phyloP scores from a whole-genome alignment of 2,797 vertebrate species.

The Halcyon chelicuti region DNA sequence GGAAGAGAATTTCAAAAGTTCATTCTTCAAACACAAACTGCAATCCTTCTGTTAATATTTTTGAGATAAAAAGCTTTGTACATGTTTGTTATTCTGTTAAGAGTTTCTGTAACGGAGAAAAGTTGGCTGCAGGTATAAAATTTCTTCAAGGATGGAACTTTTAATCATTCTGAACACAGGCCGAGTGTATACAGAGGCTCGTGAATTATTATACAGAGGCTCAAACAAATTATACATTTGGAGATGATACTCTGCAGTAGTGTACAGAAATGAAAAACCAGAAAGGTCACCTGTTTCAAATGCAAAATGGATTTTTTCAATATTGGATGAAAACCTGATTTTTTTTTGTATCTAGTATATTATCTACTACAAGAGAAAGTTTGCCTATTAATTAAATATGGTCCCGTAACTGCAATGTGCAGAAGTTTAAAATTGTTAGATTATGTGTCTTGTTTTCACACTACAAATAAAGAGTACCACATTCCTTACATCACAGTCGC shows the following conservation, averaged over 20 bases:
- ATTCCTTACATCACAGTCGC: not conserved
- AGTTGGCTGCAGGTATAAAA: not conserved
- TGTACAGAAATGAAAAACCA: not conserved
- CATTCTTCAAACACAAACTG: not conserved
- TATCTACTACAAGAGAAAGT: not conserved
- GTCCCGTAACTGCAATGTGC: not conserved
- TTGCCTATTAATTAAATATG: not conserved
- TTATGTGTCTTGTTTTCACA: not conserved
- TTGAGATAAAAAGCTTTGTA: not conserved
- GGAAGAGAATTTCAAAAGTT: not conserved
- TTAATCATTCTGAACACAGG: not conserved
- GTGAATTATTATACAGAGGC: not conserved
- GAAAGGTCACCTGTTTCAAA: accelerated
- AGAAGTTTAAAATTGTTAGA: not conserved
- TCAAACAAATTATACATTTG: not conserved
- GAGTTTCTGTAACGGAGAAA: not conserved
- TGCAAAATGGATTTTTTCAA: not conserved
- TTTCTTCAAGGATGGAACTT: not conserved
- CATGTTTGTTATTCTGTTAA: not conserved
- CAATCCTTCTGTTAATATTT: not conserved
- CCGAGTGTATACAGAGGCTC: not conserved
- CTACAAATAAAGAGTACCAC: not conserved
- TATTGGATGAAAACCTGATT: not conserved
- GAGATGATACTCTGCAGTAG: not conserved
- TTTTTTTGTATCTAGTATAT: not conserved